Base-by-base conservation (phyloP, 2,888 invertebrate genomes). In the Caenorhabditis sp. region DNA sequence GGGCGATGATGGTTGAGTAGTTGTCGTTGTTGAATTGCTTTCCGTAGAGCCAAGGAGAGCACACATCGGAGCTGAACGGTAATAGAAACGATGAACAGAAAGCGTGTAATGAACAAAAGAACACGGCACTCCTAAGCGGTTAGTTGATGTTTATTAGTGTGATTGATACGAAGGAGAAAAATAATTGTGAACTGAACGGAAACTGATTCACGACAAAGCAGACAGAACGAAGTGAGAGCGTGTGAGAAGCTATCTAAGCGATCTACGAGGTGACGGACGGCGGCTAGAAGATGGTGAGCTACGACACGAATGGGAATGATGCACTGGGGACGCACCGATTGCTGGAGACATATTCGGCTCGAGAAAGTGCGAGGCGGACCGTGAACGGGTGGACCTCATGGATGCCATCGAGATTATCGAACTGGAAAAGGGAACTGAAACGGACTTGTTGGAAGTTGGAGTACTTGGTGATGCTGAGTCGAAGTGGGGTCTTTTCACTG, bases 321-420 rank as follows among this genome's bases (percentile, higher is more conserved):
- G 62, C 35, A 55, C 59, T 11, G 24, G 37, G 24, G 70, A 65
- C 78, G 62, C 55, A 79, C 79, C 76, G 53, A 82, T 68, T 26
- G 80, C 78, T 11, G 80, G 80, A n/a, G 77, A 77, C 13, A 80
- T 52, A 27, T 74, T 72, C 6, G 83, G 82, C 50, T 82, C 82
- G 17, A 82, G 77, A 27, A 83, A 82, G 24, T 82, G 81, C 13
- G 82, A 82, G n/a, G 82, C 77, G 8, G 83, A 82, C 9, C 83
- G 71, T 17, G 78, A 78, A 41, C 83, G 72, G 3, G 82, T 70
- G 9, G 82, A 82, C 15, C 83, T 71, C 66, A 83, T 75, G 2
- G 83, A 81, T 8, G 83, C 83, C 83, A 83, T 83, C 15, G 83
- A 83, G 7, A 83, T 83, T 22, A 83, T 83, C 20, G 79, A 81